Evolutionary conservation across 2,113 vertebrate genomes (phyloP).

Genomic region (Brachionichthys hirsutus): DNA sequence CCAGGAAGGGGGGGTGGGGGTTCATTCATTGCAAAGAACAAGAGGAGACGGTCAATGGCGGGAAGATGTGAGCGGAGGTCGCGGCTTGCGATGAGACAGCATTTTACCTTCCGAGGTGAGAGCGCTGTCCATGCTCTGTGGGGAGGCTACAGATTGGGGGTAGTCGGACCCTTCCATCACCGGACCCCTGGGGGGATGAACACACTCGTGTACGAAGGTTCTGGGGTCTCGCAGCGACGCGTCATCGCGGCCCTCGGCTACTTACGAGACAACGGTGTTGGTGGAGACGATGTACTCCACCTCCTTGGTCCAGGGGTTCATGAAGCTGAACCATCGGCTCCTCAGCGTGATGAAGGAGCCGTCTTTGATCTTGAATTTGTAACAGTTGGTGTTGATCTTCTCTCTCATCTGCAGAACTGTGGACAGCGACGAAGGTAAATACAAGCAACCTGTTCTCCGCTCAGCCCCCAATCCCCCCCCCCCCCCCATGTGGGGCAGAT

Average conservation of each 20-base stretch:
- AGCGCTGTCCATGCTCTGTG: conserved; percentile 93
- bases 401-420: conserved; percentile 96
- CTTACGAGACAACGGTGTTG: conserved; percentile 97
- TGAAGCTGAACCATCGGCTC: conserved; percentile 99
- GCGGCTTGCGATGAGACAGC: too few species aligned
- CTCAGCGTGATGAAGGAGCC: conserved; percentile 96
- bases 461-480: too few species aligned
- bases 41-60: too few species aligned
- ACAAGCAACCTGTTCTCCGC: neutral
- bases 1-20: conserved; percentile 7
- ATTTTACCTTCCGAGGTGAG: conserved; percentile 85
- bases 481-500: too few species aligned
- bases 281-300: conserved; percentile 99
- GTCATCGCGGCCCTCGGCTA: conserved; percentile 25
- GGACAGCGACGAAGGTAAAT: neutral
- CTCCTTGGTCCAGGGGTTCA: conserved; percentile 99
- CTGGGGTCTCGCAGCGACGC: neutral
- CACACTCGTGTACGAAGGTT: neutral
- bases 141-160: conserved; percentile 86
- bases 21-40: fast-evolving
- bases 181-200: conserved; percentile 49
- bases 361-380: conserved; percentile 99
- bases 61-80: neutral
- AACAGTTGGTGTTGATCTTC: conserved; percentile 97
- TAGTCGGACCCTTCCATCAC: conserved; percentile 88